phyloP scores from a whole-genome alignment of 2,797 vertebrate genomes.

The Delichon dasypus region DNA sequence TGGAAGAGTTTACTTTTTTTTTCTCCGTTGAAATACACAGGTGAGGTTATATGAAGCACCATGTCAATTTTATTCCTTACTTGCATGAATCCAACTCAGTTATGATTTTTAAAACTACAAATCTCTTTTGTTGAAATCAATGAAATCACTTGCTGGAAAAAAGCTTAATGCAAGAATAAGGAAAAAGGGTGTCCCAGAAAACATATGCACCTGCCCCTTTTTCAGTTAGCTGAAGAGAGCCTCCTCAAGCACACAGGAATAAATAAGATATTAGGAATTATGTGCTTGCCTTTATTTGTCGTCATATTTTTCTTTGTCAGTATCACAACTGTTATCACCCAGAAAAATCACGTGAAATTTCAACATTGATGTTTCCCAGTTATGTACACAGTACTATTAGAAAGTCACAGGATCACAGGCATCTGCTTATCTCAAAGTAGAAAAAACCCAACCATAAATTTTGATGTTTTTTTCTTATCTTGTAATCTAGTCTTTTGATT shows the following conservation, averaged over 20 bases:
- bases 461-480: rapidly evolving
- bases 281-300: not conserved
- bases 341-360: not conserved
- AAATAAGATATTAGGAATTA: not conserved
- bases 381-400: not conserved
- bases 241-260: not conserved
- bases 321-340: not conserved
- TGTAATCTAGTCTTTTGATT: not conserved
- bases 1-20: not conserved
- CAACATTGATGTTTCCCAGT: not conserved
- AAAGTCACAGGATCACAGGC: not conserved
- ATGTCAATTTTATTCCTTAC: not conserved
- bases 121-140: not conserved
- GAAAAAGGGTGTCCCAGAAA: not conserved
- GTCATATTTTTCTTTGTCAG: not conserved
- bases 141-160: not conserved
- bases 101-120: not conserved
- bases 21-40: not conserved
- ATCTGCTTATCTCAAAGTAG: not conserved
- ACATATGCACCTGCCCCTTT: not conserved
- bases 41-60: not conserved
- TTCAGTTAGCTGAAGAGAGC: not conserved
- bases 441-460: not conserved
- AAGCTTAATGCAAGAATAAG: not conserved
- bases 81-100: not conserved